Base-by-base conservation (phyloP, 2,888 invertebrate genomes). In the Xestia sexstrigata region DNA sequence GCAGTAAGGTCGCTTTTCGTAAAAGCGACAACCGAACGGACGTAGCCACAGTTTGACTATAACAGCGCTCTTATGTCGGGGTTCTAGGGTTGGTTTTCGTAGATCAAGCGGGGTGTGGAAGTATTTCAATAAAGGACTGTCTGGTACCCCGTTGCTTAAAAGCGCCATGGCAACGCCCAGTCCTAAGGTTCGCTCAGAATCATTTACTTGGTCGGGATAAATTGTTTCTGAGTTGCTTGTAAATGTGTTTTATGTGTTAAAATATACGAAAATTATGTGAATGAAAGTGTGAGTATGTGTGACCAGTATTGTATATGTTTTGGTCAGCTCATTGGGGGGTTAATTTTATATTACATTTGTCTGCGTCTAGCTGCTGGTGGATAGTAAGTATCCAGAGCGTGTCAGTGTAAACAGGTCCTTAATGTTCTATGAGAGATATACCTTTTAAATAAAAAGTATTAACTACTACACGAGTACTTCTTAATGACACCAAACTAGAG, bases 111-210 rank as follows among this genome's bases (percentile, higher is more conserved):
- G 42, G 1, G 13, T 39, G 23, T 63, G n/a, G 42, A 42, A 65
- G 17, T n/a, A 26, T 65, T 65, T 8, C 42, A 42, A 65, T 42
- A 65, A 42, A 17, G 4, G 0, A 1, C n/a, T 15, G 42, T 55
- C 35, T 78, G 67, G 42, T 58, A 30, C 49, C 80, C 80, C 69
- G 65, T 79, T 45, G 80, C 58, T 69, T 73, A 66, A 69, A 65
- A 60, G 45, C 26, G 67, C 13, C 58, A 26, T 70, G 52, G 49
- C 75, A 68, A 74, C 73, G 72, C 84, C 79, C 84, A 65, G 35
- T 23, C 8, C 17, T 17, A 26, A 39, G 15, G 39, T 47, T 9
- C 26, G 17, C 15, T 26, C 4, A 15, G 30, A 58, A 47, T 20
- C 15, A 30, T 45, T 69, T 45, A n/a, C 45, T 69, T 47, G 35